Base-by-base conservation (phyloP, 2,888 invertebrate species). In the Machimus rusticus region DNA sequence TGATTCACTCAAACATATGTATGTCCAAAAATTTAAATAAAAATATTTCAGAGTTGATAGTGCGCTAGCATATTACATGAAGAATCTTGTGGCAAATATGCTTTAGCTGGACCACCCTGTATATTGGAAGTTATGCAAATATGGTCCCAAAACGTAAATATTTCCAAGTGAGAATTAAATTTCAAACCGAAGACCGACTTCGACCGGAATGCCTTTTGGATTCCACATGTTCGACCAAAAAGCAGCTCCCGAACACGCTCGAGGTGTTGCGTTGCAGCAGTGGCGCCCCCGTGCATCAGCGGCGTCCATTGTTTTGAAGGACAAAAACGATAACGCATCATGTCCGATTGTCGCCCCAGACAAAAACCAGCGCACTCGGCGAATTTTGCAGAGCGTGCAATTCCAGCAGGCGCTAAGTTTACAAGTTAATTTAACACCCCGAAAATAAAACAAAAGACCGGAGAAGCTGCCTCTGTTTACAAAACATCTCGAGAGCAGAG, bases 361-460 rank as follows among this genome's bases (percentile, higher is more conserved):
- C 57, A 19, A 8, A 23, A 57, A 57, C n/a, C 23, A 57, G 9
- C 57, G 6, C 55, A 57, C 23, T 57, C 23, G 28, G 66, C 28
- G 28, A 66, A 66, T 66, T 66, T 66, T 28, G 66, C 66, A 12
- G 9, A 66, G 66, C 66, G 28, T 66, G 66, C 66, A 66, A 66
- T 66, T 76, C 76, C 76, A 76, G 37, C 19, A 79, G 79, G 79
- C 79, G 79, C 51, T 79, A 79, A 79, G 51, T 28, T 79, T 79
- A 79, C 79, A 46, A 79, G 79, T 46, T 51, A 79, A 46, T 51
- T 79, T 79, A 79, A 79, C 79, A 51, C 51, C 51, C 51, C 66
- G 66, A 66, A 66, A 66, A 66, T 51, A 79, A 79, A 79, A 79
- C 79, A 79, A 79, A 79, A 51, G 79, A 79, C 79, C 79, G 51